Evolutionary conservation across 2,888 invertebrate species (phyloP), one percentile per base, ranked within the genome.

Genomic region (Himalopsyche anomala): DNA sequence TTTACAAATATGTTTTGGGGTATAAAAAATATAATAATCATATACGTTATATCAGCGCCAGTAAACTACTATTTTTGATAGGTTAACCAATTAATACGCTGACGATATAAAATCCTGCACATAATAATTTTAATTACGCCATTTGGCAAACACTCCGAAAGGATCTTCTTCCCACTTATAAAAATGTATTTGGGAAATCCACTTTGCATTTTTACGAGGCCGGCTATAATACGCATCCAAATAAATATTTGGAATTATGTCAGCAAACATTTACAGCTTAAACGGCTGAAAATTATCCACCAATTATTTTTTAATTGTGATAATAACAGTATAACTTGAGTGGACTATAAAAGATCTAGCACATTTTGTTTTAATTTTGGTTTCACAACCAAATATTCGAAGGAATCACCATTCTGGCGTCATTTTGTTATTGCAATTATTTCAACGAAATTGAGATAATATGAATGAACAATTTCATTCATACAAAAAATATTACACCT

Each of bases 311-410:
- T 74, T 74, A 74, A 74, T 38, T 74, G 38, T 38, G 28, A 19
- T 74, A 74, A 74, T 74, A 74, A 74, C 74, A 74, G 74, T 74
- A 74, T 74, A 36, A 74, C 38, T 74, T 74, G 74, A 74, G 74
- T 74, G 74, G 74, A 36, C 12, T 74, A 74, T 74, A 74, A 74
- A 74, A 74, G 74, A 11, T 38, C 74, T 38, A 36, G 12, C 74
- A 36, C 38, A 74, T 38, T 74, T 74, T 36, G 74, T 74, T 74
- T 74, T 74, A 74, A 74, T 74, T 74, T 74, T 36, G 74, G 28
- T 19, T 74, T 36, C 15, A 38, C 74, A 36, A 36, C 62, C 11
- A 0, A 62, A 62, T 8, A 19, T 62, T 28, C 62, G n/a, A 62
- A 62, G 62, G 19, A 62, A 62, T 62, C 62, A 62, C 62, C 8